Evolutionary conservation across 2,888 invertebrate genomes (phyloP).

Genomic region (Terebella lapidaria): DNA sequence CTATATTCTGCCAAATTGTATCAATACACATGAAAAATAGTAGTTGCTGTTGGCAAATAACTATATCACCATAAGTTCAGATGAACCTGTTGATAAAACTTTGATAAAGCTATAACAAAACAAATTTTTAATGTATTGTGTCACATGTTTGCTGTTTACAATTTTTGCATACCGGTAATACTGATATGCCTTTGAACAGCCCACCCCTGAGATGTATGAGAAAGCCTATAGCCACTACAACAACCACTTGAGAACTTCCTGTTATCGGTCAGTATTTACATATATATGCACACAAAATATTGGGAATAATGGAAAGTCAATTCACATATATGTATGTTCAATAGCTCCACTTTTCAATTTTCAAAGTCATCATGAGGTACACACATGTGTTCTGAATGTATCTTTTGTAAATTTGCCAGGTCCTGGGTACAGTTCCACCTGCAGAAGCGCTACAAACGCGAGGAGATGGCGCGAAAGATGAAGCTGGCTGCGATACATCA

Average conservation of each 20-base stretch:
- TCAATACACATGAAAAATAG: not conserved
- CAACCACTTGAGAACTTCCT: constrained; percentile 30
- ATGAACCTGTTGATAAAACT: no score
- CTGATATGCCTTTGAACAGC: no score
- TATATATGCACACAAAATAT: not conserved
- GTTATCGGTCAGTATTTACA: not conserved
- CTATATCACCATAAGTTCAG: no score
- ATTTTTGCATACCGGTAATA: no score
- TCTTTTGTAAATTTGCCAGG: no score
- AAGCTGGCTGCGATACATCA: constrained; percentile 35
- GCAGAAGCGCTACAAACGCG: constrained; percentile 29
- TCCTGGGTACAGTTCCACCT: constrained; percentile 49
- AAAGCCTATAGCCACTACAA: constrained; percentile 50
- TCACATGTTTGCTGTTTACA: no score
- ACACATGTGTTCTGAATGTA: no score
- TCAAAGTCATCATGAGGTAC: constrained; percentile 1
- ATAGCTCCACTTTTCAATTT: no score
- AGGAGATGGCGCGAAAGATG: constrained; percentile 28
- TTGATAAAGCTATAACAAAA: no score
- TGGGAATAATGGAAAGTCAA: not conserved
- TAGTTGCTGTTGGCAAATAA: no score
- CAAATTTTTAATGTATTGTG: no score
- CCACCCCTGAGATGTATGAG: constrained; percentile 49
- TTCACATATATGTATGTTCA: not conserved
- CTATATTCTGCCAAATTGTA: not conserved